Percentiles rank a stretch among this genome's conserved stretches.
These are phyloP conservation scores for Xyliphius kryptos DNA, from an alignment of 2,113 vertebrate species.

Conservation along the genomic window DNA sequence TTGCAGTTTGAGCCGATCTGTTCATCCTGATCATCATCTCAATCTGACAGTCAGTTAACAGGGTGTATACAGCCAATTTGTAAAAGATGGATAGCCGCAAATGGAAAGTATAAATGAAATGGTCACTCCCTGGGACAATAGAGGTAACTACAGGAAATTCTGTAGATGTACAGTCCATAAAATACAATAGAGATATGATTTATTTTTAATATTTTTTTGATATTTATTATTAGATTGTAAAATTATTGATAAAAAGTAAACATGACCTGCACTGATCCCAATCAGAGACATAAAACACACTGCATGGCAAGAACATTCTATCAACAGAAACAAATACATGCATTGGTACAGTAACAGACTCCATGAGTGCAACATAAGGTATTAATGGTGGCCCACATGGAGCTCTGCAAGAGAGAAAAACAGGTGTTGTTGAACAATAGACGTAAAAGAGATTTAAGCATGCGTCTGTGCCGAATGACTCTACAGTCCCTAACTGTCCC, in stretches of 20 bases:
- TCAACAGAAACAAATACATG: too few species aligned
- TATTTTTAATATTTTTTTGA: too few species aligned
- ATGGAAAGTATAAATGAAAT: too few species aligned
- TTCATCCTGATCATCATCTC: conserved; percentile 61
- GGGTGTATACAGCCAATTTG: conserved; percentile 10
- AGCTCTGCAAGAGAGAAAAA: conserved; percentile 9
- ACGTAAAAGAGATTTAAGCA: conserved; percentile 5
- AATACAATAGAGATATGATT: too few species aligned
- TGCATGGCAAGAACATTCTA: too few species aligned
- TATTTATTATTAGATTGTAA: too few species aligned
- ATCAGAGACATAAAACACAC: too few species aligned
- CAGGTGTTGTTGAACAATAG: conserved; percentile 15
- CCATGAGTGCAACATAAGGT: not conserved
- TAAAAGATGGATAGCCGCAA: conserved; percentile 13
- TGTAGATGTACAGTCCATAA: too few species aligned
- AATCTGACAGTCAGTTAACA: conserved; percentile 9
- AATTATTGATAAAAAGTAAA: too few species aligned
- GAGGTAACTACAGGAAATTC: too few species aligned
- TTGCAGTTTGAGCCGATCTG: conserved; percentile 79
- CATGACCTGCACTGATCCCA: too few species aligned
- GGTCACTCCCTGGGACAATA: too few species aligned
- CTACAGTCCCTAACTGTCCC: conserved; percentile 2
- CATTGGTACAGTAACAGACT: conserved; percentile 15
- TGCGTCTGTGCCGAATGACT: not conserved
- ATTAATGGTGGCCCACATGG: conserved; percentile 4